phyloP scores from a whole-genome alignment of 2,888 invertebrate genomes.

The Ophioninae sp. region DNA sequence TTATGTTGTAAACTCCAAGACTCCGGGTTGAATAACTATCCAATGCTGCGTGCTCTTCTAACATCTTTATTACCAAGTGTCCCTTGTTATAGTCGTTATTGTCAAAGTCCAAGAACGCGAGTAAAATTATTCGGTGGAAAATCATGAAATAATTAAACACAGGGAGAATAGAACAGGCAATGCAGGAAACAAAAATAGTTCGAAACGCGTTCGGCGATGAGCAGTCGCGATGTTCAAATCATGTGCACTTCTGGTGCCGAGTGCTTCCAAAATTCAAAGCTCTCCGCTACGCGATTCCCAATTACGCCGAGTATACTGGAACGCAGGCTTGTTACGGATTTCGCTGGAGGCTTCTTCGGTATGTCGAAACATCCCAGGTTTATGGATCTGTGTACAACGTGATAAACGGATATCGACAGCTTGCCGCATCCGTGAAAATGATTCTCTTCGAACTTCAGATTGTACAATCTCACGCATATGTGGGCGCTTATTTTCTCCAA shows the following conservation, averaged over 20 bases:
- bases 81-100: background rate
- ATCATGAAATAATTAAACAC: background rate
- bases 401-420: conserved; percentile 60
- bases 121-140: conserved; percentile 45
- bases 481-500: conserved; percentile 67
- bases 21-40: background rate
- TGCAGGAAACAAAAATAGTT: background rate
- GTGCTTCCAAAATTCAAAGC: conserved; percentile 43
- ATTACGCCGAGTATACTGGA: background rate
- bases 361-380: conserved; percentile 71
- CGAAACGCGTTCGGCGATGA: background rate
- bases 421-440: conserved; percentile 71
- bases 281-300: conserved; percentile 8
- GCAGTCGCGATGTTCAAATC: conserved; percentile 35
- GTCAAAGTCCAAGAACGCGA: background rate
- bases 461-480: conserved; percentile 71
- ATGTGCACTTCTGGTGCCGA: conserved; percentile 43
- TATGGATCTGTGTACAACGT: conserved; percentile 62
- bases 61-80: background rate
- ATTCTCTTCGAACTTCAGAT: conserved; percentile 66
- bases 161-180: background rate
- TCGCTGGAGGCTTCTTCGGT: conserved; percentile 15
- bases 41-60: background rate
- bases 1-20: background rate
- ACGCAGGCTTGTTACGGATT: background rate